Percentiles rank a stretch among this genome's conserved stretches.
Conservation (phyloP, 2,797 vertebrate species). For the Chelidonichthys spinosus region DNA sequence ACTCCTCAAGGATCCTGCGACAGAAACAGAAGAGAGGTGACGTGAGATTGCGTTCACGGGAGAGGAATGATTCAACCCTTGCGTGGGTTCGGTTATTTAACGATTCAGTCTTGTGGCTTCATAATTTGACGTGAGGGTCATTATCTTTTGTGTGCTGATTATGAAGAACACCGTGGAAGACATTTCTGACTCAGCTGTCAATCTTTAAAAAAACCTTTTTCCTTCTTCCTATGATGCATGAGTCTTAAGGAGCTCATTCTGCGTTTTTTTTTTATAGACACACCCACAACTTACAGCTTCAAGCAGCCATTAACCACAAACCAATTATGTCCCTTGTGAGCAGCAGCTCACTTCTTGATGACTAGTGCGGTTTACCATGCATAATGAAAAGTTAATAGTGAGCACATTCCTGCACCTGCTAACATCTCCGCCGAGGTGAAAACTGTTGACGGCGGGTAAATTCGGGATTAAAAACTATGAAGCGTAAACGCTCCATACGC, state of each 20-base stretch:
- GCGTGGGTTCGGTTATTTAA: constrained; percentile 55
- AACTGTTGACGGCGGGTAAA: constrained; percentile 39
- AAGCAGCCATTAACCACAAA: constrained; percentile 62
- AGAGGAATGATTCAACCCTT: constrained; percentile 21
- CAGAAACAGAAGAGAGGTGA: constrained; percentile 43
- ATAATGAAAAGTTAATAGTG: constrained; percentile 70
- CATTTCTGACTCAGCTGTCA: constrained; percentile 19
- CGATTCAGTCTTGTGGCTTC: constrained; percentile 47
- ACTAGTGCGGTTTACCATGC: constrained; percentile 57
- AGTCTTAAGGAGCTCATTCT: constrained; percentile 37
- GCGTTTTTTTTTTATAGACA: constrained; percentile 26
- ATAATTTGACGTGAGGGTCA: constrained; percentile 55
- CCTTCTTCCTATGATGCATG: constrained; percentile 21
- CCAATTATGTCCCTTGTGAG: constrained; percentile 65
- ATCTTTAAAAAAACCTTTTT: constrained; percentile 28
- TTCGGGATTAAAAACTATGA: constrained; percentile 20
- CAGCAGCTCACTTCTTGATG: constrained; percentile 69
- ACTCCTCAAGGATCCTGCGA: constrained; percentile 54
- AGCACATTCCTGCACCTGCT: constrained; percentile 63
- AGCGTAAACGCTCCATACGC: neutral
- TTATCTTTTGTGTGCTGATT: constrained; percentile 48
- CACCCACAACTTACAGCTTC: constrained; percentile 33
- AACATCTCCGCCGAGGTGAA: constrained; percentile 44
- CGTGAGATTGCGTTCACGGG: constrained; percentile 15
- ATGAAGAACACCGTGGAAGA: constrained; percentile 27